Conservation (phyloP, 2,113 vertebrate genomes). For the Sialia sialis region DNA sequence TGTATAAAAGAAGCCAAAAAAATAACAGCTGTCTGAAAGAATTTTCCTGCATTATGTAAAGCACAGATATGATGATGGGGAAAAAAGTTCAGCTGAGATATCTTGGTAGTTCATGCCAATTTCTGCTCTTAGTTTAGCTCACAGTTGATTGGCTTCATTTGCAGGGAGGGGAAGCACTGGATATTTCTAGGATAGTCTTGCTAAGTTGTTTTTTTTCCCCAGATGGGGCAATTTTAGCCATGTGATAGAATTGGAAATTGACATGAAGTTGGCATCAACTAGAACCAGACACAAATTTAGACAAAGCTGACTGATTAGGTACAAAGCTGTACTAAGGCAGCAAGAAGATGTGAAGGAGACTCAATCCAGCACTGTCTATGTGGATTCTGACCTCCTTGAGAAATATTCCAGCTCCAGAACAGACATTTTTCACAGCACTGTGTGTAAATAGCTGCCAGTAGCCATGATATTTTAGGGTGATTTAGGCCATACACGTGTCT, state of each 20-base stretch:
- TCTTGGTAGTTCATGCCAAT: not conserved
- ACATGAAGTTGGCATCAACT: not conserved
- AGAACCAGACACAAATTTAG: not conserved
- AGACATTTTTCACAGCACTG: not conserved
- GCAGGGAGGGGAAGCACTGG: not conserved
- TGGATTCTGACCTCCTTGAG: not conserved
- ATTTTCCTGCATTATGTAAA: not conserved
- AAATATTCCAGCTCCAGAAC: not conserved
- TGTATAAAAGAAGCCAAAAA: not conserved
- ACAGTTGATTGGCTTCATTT: slow-evolving; percentile 14
- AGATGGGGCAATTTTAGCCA: not conserved
- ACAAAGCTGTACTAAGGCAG: not conserved
- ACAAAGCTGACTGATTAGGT: not conserved
- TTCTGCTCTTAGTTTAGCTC: slow-evolving; percentile 23
- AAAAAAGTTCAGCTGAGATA: not conserved
- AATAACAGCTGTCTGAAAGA: slow-evolving; percentile 3
- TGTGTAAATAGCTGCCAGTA: not conserved
- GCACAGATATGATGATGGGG: not conserved
- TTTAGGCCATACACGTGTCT: not conserved
- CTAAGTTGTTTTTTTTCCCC: not conserved
- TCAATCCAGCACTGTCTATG: not conserved
- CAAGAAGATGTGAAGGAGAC: not conserved
- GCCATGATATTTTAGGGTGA: not conserved
- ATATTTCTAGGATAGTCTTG: not conserved
- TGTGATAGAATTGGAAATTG: not conserved